Evolutionary conservation across 2,113 vertebrate species (phyloP), one percentile per base, ranked within the genome.

Genomic region (Sorex fumeus): DNA sequence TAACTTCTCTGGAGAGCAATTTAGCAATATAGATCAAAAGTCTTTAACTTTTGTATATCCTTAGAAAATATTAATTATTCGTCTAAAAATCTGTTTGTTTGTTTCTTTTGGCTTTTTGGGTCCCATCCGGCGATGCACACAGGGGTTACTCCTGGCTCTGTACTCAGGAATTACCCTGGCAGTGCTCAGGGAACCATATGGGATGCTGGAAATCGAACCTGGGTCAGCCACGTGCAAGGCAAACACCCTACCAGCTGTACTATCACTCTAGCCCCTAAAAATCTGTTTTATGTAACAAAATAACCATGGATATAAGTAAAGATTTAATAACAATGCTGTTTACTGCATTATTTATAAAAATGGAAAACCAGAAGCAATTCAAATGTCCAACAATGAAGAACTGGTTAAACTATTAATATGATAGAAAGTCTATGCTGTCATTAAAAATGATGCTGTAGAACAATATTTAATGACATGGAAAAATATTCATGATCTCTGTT

Each of bases 361-460:
- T 75, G 40, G 94, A 93, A 94, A 91, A 43, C 81, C 93, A 15
- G 50, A 96, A 94, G 93, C 77, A 91, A 93, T 62, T 53, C 81
- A 92, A 94, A 96, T 79, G 25, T 90, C 43, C 70, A 84, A 95
- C 12, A 95, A 93, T 89, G 89, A 90, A 91, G 43, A 95, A 93
- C 7, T 57, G 50, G 36, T 90, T 94, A 92, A 96, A 94, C 67
- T 88, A 94, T 19, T 57, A 72, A 76, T 81, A 91, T 89, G 85
- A 91, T 87, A 28, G n/a, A 57, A 93, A 95, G 57, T 60, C 57
- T 94, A 87, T 45, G n/a, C 64, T 93, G 25, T 64, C 81, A 93
- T 95, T 95, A 96, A 93, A 94, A 95, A 95, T 66, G 88, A 90
- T 92, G 62, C 78, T 62, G 6, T n/a, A 85, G 64, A 94, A 93